Base-by-base conservation (phyloP, 2,888 invertebrate species). In the Prenolepis imparis region DNA sequence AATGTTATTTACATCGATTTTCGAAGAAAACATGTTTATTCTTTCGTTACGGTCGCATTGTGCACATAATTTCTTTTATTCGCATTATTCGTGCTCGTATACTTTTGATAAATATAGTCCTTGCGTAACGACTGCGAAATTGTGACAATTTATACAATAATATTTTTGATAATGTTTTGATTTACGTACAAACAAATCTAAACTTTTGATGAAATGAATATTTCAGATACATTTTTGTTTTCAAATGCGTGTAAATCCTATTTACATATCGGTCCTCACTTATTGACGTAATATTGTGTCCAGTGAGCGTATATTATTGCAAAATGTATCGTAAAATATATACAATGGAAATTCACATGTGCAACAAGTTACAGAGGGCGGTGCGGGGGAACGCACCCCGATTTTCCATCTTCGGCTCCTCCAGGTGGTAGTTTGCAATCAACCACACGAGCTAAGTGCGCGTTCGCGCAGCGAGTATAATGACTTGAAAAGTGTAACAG, bases 401-500 rank as follows among this genome's bases (percentile, higher is more conserved):
- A 80, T 70, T 59, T 70, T 61, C 70, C 57, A 68, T 78, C 78
- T 80, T 80, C 36, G 78, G 36, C 59, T 68, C 24, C 68, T 78
- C 70, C 52, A 52, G n/a, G 68, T 59, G 70, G 18, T 44, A 5
- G 36, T 36, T 59, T 9, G 78, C 44, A 21, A 61, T 75, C 57
- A 44, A 75, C 78, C 72, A 18, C 59, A 18, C n/a, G 57, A 78
- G 44, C 18, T 80, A 70, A 80, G 70, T 44, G 44, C 59, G 12
- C 78, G 78, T 59, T 70, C 64, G 21, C 39, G 55, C 64, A 83
- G 72, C 84, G 81, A 73, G 88, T 84, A 89, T 85, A 91, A 90
- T 89, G 84, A 84, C 85, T 86, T 68, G 87, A 90, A 92, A 91
- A 92, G 91, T 85, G 90, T 91, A 89, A 88, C 90, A 88, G 89